A percentile compares a stretch with the other conserved stretches of the same genome.
These are phyloP conservation scores for Scolopax rusticola DNA, from an alignment of 2,797 vertebrate species.

Conservation along the genomic window DNA sequence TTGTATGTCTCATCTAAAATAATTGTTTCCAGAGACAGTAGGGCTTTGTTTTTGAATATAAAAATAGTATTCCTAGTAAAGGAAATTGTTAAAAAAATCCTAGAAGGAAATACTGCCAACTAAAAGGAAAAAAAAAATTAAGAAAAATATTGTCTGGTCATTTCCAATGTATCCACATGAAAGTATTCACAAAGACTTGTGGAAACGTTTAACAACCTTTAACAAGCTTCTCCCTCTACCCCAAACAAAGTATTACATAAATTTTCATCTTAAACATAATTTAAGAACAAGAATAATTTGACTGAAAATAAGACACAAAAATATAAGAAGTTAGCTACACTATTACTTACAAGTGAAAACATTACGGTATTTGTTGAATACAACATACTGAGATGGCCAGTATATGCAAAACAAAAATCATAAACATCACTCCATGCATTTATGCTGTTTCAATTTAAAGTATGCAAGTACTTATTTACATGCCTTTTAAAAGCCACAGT, in stretches of 20 bases:
- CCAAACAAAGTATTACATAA: neutral
- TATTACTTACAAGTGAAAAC: neutral
- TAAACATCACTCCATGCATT: neutral
- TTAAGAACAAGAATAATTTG: neutral
- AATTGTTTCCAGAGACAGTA: constrained; percentile 28
- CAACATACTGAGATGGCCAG: neutral
- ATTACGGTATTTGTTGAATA: neutral
- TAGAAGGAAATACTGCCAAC: neutral
- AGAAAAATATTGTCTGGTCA: neutral
- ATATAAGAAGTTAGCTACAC: neutral
- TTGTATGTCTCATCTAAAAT: neutral
- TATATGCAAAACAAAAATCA: neutral
- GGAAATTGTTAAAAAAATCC: neutral
- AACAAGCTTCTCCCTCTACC: neutral
- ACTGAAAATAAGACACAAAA: neutral
- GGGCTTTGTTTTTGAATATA: neutral
- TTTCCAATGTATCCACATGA: neutral
- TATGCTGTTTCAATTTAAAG: neutral
- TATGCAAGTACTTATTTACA: neutral
- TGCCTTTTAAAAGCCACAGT: neutral
- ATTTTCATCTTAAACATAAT: neutral
- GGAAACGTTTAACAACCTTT: neutral
- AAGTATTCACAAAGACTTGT: neutral
- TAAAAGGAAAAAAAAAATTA: neutral
- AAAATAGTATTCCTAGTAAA: neutral